Evolutionary conservation across 2,113 vertebrate species (phyloP), one percentile per base, ranked within the genome.

Genomic region (Erpornis zantholeuca): DNA sequence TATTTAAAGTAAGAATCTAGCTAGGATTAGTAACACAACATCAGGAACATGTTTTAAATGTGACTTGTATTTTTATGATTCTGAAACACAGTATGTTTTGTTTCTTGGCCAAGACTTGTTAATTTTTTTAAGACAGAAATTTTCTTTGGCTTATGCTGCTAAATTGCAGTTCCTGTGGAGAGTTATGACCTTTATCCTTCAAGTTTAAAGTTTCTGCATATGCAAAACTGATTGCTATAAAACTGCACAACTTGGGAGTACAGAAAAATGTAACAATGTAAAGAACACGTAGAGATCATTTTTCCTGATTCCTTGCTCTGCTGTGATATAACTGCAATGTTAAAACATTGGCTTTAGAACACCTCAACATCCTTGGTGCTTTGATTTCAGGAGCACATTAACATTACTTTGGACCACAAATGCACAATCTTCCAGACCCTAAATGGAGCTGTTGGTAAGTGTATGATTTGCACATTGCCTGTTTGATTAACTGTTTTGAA

Each of bases 351-450:
- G 36, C 22, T 85, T 94, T 73, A 87, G 71, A 82, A 64, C 0
- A 16, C 50, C 29, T 85, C 57, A 83, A 10, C 44, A 47, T 59
- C 86, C 95, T 56, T 84, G 76, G 35, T 95, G 5, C 82, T 93
- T 84, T 93, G 93, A 60, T 92, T 98, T 96, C 96, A 99, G 99
- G 98, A 98, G 94, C 97, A 40, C 66, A 94, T 99, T 89, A 99
- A 99, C 94, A 99, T 99, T 96, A 99, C 98, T 70, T 96, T 99
- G 98, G 99, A 99, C 97, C 99, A 99, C 97, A 99, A 98, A 96
- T 99, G 99, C 96, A 97, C 98, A 93, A 99, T 99, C 98, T 99
- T 99, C 97, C 99, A 99, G 97, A 98, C 99, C 84, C 96, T 99
- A 85, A 99, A 99, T 73, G 99, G 99, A 87, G 99, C 99, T 68